Conservation (phyloP, 2,888 invertebrate species). For the Auanema sp. region DNA sequence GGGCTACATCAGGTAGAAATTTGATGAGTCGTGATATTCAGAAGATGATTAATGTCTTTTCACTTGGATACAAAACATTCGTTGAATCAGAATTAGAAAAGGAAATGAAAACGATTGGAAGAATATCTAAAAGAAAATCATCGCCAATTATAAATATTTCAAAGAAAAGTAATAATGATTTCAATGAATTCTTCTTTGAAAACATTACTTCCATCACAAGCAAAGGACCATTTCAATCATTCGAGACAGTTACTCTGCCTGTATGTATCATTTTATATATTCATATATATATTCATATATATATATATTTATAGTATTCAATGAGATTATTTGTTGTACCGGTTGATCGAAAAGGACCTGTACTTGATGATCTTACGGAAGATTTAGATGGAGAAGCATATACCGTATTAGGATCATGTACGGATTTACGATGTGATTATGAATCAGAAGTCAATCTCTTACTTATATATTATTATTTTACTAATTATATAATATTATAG, state of each 20-base stretch:
- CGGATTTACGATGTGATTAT: too few relatives aligned
- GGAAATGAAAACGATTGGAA: conserved; percentile 20
- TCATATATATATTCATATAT: conserved; percentile 1
- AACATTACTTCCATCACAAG: conserved; percentile 11
- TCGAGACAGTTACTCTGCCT: conserved; percentile 14
- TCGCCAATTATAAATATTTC: too few relatives aligned
- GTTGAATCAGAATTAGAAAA: conserved; percentile 31
- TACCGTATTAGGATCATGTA: too few relatives aligned
- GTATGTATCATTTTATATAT: conserved; percentile 4
- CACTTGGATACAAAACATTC: conserved; percentile 27
- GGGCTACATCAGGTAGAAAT: conserved; percentile 43
- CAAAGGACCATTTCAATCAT: conserved; percentile 11
- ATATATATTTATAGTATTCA: too few relatives aligned
- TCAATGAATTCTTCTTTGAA: neutral
- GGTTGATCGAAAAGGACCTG: too few relatives aligned
- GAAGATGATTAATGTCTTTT: conserved; percentile 38
- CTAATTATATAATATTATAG: conserved; percentile 16
- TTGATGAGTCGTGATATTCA: conserved; percentile 43
- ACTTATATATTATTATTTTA: too few relatives aligned
- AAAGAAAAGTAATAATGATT: too few relatives aligned
- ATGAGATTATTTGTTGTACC: too few relatives aligned
- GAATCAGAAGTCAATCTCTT: too few relatives aligned
- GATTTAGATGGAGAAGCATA: too few relatives aligned
- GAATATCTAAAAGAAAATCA: neutral
- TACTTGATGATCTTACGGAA: too few relatives aligned